Percentiles rank a stretch among this genome's conserved stretches.
phyloP scores from a whole-genome alignment of 1,140 invertebrate species.

The Trichoplusia ni region DNA sequence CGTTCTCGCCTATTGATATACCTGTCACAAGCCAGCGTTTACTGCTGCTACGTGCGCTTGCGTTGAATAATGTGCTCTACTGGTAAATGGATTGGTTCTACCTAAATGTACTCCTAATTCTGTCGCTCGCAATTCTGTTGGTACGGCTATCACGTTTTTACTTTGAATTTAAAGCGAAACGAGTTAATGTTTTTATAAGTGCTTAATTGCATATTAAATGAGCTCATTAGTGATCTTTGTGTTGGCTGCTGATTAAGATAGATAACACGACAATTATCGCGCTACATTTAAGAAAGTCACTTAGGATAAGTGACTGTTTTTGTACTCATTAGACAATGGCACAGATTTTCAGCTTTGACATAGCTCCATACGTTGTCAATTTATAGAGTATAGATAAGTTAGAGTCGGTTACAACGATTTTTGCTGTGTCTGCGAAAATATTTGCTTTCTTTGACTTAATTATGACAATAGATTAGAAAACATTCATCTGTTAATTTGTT shows the following conservation, averaged over 20 bases:
- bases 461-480: too few relatives aligned
- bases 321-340: not conserved
- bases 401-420: too few relatives aligned
- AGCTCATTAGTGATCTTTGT: slow-evolving; percentile 11
- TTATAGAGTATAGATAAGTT: too few relatives aligned
- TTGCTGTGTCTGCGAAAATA: too few relatives aligned
- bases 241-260: not conserved
- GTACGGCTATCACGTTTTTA: not conserved
- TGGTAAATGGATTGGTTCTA: slow-evolving; percentile 11
- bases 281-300: slow-evolving; percentile 6
- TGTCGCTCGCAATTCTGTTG: not conserved
- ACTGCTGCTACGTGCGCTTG: not conserved
- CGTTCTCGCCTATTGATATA: slow-evolving; percentile 29
- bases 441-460: too few relatives aligned
- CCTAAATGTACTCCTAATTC: not conserved
- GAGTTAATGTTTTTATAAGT: not conserved
- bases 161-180: not conserved
- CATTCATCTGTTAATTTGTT: too few relatives aligned
- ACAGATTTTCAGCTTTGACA: not conserved
- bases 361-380: too few relatives aligned
- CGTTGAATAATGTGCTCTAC: slow-evolving; percentile 24
- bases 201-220: slow-evolving; percentile 22
- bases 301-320: not conserved
- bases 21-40: slow-evolving; percentile 12
- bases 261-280: not conserved